Evolutionary conservation across 1,140 invertebrate species (phyloP).

Genomic region (Nilaparvata lugens): DNA sequence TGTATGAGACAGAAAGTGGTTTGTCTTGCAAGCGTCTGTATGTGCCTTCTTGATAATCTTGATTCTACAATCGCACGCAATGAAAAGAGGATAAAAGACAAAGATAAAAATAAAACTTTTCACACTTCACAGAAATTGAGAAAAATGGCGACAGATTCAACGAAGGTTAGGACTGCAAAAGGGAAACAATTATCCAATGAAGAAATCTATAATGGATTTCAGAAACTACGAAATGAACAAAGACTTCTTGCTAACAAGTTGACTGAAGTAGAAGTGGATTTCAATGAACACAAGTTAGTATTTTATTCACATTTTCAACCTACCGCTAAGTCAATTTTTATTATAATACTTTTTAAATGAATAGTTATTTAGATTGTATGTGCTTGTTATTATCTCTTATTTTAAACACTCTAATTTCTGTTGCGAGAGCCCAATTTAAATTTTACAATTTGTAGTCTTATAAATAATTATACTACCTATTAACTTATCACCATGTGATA

Average conservation of each 20-base stretch:
- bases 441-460: not conserved
- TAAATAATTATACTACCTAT: not conserved
- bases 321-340: not conserved
- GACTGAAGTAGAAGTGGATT: slow-evolving; percentile 82
- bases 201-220: slow-evolving; percentile 79
- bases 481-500: not conserved
- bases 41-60: too few species aligned
- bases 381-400: not conserved
- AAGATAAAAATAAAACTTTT: too few species aligned
- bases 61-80: too few species aligned
- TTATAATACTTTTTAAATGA: not conserved
- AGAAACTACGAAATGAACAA: slow-evolving; percentile 78
- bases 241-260: slow-evolving; percentile 74
- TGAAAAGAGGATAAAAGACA: too few species aligned
- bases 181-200: slow-evolving; percentile 45
- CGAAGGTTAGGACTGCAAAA: slow-evolving; percentile 24
- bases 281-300: slow-evolving; percentile 90
- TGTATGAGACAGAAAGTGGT: too few species aligned
- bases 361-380: slow-evolving; percentile 1
- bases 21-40: too few species aligned
- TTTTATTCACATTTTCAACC: slow-evolving; percentile 7
- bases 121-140: too few species aligned
- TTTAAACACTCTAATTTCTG: not conserved
- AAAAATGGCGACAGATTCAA: not conserved
- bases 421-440: not conserved